phyloP scores from a whole-genome alignment of 2,113 vertebrate genomes.

The Scophthalmus maximus region DNA sequence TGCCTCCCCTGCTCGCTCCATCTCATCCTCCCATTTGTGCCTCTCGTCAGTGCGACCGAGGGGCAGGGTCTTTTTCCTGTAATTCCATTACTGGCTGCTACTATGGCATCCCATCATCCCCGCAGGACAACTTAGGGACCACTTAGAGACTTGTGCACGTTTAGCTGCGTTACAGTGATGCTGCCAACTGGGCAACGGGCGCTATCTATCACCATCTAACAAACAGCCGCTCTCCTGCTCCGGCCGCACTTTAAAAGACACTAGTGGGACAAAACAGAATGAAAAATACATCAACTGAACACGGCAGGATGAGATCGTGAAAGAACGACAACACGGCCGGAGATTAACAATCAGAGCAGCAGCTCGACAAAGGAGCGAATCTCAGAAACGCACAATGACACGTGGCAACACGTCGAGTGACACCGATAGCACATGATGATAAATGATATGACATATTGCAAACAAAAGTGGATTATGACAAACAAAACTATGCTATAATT shows the following conservation, averaged over 20 bases:
- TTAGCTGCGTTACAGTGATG: slow-evolving; percentile 73
- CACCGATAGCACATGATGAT: not conserved
- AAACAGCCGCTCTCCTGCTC: slow-evolving; percentile 64
- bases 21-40: slow-evolving; percentile 69
- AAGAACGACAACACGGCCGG: not conserved
- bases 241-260: slow-evolving; percentile 59
- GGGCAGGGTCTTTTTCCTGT: slow-evolving; percentile 72
- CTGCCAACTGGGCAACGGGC: slow-evolving; percentile 76
- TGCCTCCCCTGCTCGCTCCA: slow-evolving; percentile 47
- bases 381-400: not conserved
- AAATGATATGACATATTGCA: not conserved
- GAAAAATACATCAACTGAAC: slow-evolving; percentile 31
- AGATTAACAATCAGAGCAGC: slow-evolving; percentile 6
- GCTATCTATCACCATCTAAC: slow-evolving; percentile 76
- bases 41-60: slow-evolving; percentile 65
- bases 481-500: not conserved
- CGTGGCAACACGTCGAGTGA: no score
- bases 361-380: not conserved
- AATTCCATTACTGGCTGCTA: slow-evolving; percentile 79
- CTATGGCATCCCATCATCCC: slow-evolving; percentile 77
- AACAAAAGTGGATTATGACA: not conserved
- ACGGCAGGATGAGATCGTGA: not conserved
- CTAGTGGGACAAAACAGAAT: slow-evolving; percentile 47
- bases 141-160: slow-evolving; percentile 76
- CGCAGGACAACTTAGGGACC: slow-evolving; percentile 79